A percentile compares a stretch with the other conserved stretches of the same genome.
Conservation (phyloP, 2,113 vertebrate genomes). For the Rhineura floridana region DNA sequence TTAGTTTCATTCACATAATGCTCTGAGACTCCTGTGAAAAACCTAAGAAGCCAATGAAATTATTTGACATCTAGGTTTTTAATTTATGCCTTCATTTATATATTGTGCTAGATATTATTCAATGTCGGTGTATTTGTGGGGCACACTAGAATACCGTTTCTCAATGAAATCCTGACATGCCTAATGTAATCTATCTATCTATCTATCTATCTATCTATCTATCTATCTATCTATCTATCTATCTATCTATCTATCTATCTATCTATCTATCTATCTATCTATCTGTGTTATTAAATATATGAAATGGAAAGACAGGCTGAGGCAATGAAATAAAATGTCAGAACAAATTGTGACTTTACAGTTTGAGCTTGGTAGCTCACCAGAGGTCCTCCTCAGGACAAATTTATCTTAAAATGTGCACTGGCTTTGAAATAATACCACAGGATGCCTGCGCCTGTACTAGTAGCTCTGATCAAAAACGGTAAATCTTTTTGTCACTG, state of each 20-base stretch:
- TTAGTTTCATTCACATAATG: constrained; percentile 5
- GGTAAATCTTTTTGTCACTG: constrained; percentile 71
- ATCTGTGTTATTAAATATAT: constrained; percentile 49
- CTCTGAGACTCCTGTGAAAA: not conserved
- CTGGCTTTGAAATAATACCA: constrained; percentile 56
- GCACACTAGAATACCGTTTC: constrained; percentile 37
- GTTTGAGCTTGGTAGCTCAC: constrained; percentile 32
- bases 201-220: too few relatives aligned
- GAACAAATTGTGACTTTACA: constrained; percentile 51
- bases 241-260: too few relatives aligned
- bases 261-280: too few relatives aligned
- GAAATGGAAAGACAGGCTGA: constrained; percentile 11
- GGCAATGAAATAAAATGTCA: constrained; percentile 47
- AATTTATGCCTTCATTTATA: not conserved
- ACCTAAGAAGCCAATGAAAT: not conserved
- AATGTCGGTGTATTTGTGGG: constrained; percentile 9
- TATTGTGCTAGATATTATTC: not conserved
- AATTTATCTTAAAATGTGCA: constrained; percentile 59
- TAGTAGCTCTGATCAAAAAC: constrained; percentile 65
- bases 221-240: too few relatives aligned
- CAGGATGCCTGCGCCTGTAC: not conserved
- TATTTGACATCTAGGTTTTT: not conserved
- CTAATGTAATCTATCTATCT: constrained; percentile 34
- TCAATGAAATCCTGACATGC: constrained; percentile 39
- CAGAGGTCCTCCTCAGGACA: constrained; percentile 40